phyloP scores from a whole-genome alignment of 2,797 vertebrate species.

The Artibeus jamaicensis region DNA sequence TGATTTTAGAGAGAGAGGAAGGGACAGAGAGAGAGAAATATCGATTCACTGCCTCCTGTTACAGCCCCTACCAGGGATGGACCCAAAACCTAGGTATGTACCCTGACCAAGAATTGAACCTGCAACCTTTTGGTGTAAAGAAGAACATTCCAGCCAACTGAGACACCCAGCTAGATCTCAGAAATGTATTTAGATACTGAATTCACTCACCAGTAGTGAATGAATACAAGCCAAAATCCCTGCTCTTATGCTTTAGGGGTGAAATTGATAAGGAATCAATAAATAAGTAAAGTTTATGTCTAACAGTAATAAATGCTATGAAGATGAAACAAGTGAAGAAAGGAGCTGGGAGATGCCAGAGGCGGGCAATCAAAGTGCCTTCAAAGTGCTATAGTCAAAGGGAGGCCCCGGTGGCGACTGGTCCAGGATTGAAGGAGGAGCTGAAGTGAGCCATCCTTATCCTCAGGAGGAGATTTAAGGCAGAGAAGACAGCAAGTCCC shows the following conservation, averaged over 20 bases:
- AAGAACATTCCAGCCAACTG: not conserved
- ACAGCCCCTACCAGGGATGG: not conserved
- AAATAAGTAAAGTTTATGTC: not conserved
- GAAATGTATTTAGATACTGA: not conserved
- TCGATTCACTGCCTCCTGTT: not conserved
- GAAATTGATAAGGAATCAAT: not conserved
- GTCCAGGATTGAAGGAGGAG: not conserved
- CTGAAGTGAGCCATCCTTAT: not conserved
- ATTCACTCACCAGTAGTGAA: not conserved
- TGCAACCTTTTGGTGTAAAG: not conserved
- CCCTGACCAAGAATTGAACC: not conserved
- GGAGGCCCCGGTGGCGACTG: not conserved
- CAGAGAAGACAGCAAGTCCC: not conserved
- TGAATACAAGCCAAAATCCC: not conserved
- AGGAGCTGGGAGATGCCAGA: not conserved
- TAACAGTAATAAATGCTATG: not conserved
- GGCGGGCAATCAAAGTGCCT: fast-evolving
- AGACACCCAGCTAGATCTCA: not conserved
- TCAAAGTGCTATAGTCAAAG: not conserved
- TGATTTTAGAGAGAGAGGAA: not conserved
- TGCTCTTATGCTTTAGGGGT: not conserved
- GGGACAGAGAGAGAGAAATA: not conserved
- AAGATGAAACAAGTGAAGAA: not conserved
- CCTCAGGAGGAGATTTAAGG: not conserved
- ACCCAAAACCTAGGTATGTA: not conserved